Percentiles rank a stretch among this genome's conserved stretches.
Conservation (phyloP, 1,140 invertebrate genomes). For the Holotrichia oblita region DNA sequence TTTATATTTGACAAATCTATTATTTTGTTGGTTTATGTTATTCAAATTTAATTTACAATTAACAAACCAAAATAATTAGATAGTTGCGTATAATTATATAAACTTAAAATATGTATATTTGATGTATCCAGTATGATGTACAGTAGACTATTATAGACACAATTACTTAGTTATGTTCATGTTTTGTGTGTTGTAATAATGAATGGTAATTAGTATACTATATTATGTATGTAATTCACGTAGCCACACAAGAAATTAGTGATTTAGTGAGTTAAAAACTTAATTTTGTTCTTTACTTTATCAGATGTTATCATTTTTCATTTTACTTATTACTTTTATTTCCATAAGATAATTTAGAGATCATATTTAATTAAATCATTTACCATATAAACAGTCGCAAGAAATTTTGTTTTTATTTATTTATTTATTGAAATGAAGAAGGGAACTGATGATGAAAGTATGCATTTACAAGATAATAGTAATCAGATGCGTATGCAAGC, state of each 20-base stretch:
- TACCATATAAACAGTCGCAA: background rate
- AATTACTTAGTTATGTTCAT: background rate
- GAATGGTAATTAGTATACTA: no score
- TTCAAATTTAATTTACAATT: slow-evolving; percentile 30
- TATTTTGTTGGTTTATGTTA: slow-evolving; percentile 15
- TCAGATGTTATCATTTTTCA: background rate
- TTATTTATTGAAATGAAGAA: no score
- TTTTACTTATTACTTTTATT: background rate
- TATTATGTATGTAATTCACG: background rate
- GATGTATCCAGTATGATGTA: background rate
- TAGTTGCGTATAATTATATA: background rate
- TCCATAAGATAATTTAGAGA: background rate
- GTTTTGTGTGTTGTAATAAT: background rate
- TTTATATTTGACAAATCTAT: slow-evolving; percentile 32
- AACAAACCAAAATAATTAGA: background rate
- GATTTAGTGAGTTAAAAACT: background rate
- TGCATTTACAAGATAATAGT: background rate
- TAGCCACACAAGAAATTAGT: background rate
- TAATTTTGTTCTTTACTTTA: background rate
- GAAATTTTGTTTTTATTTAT: no score
- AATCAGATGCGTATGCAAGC: background rate
- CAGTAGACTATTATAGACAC: background rate
- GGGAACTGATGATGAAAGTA: no score
- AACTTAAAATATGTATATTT: background rate
- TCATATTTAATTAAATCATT: background rate